Evolutionary conservation across 2,888 invertebrate species (phyloP), one percentile per base, ranked within the genome.

Genomic region (Chrysopilus asiliformis): DNA sequence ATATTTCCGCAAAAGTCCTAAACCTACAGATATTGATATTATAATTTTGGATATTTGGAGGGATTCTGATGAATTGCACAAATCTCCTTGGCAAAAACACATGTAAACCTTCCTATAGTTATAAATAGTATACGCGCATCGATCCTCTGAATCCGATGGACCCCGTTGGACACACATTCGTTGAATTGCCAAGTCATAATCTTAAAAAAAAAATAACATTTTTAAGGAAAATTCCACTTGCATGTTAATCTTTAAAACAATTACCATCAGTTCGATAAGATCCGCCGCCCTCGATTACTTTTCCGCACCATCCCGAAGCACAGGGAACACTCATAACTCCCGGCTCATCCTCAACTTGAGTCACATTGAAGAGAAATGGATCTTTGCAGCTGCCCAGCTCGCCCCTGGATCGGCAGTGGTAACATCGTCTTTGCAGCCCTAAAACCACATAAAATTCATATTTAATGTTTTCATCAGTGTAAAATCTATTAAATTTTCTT

Each of bases 291-390:
- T 90, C 89, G 24, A 86, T 72, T 34, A 87, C 77, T 67, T 91
- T 91, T 16, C 83, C 85, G 53, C 91, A 91, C 91, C 91, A 91
- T 25, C 89, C 89, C 1, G 86, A 86, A 1, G 85, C 81, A 51
- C 90, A 90, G 1, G 84, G 82, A 9, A 79, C 73, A 2, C 79
- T 74, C 49, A 79, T 70, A 2, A 89, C 73, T 0, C 86, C 86
- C 20, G 68, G 68, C 52, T 79, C 79, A 14, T 66, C 64, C 45
- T 77, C 76, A 4, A 79, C 73, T 48, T 79, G 72, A 0, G 87
- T 85, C 10, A 74, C 72, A 66, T 90, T 90, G 48, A 74, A 76
- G 2, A 68, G 71, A 53, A 89, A 89, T 8, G 81, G 79, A 66
- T 91, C 91, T 50, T 84, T 85, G 58, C 91, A 91, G 45, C 84